Evolutionary conservation across 2,797 vertebrate species (phyloP), one percentile per base, ranked within the genome.

Genomic region (Muscicapa comitata): DNA sequence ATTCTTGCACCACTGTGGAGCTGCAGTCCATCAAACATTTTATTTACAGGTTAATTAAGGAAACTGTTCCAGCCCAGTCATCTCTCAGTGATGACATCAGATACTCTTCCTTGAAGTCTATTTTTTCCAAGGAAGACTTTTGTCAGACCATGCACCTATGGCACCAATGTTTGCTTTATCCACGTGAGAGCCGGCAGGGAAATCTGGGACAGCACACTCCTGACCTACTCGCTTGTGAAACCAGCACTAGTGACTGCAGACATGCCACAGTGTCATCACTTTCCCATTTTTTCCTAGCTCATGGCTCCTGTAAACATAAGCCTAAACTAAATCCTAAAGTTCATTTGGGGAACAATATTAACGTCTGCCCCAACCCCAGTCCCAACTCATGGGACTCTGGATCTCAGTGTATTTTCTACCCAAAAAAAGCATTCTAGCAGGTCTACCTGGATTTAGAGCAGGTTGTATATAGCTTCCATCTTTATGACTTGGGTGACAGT

Each of bases 11-110:
- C 57, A 45, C 65, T 28, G 67, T 31, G 37, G 78, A 78, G 70
- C 61, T 23, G 59, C 45, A 83, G 13, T 29, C 26, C 8, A 2
- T 71, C 86, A 70, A 76, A 67, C 29, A 65, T 40, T 61, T 82
- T 62, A 48, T 74, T 94, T 91, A 74, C 55, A 55, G 77, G 67
- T 91, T 75, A 86, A 94, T 93, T 82, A 90, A 85, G 79, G 75
- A 51, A 83, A 91, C 66, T 74, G 8, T 50, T 70, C 62, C 53
- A 88, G 77, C 78, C 31, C 54, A 79, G 72, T 70, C 86, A 89
- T 67, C 86, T 47, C 47, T 9, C 29, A 8, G 68, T 37, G 78
- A 79, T 0, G 86, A 88, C 81, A 93, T 20, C 78, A 93, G 45
- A 37, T 11, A 66, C 26, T 79, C 68, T 94, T 92, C 87, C 92